phyloP scores from a whole-genome alignment of 2,797 vertebrate species.

The Diplodus sargus region DNA sequence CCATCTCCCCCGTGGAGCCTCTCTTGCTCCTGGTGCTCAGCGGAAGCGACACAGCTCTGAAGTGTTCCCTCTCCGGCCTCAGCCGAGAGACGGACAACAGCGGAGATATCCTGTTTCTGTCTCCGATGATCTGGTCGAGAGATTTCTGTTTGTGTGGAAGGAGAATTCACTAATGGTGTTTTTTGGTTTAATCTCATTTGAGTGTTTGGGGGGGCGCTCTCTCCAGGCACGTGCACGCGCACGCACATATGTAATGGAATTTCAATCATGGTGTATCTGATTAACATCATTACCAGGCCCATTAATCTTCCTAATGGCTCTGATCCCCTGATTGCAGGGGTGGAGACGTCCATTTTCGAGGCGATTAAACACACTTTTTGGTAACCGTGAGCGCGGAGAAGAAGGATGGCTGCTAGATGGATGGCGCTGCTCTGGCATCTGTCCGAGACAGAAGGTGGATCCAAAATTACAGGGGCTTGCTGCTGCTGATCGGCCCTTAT shows the following conservation, averaged over 20 bases:
- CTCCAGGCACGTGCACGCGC: constrained; percentile 4
- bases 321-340: constrained; percentile 80
- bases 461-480: constrained; percentile 31
- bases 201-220: constrained; percentile 8
- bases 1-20: background rate
- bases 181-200: constrained; percentile 76
- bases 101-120: constrained; percentile 24
- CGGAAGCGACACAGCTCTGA: background rate
- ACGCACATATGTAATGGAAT: constrained; percentile 70
- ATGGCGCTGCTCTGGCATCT: constrained; percentile 50
- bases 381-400: constrained; percentile 43
- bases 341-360: constrained; percentile 82
- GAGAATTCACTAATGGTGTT: constrained; percentile 73
- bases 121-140: constrained; percentile 49
- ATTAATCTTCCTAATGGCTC: constrained; percentile 85
- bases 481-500: constrained; percentile 47
- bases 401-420: constrained; percentile 48
- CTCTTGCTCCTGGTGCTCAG: background rate
- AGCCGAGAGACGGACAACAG: constrained; percentile 34
- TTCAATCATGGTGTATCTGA: constrained; percentile 80
- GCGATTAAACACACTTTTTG: constrained; percentile 79
- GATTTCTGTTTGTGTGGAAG: constrained; percentile 52
- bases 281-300: constrained; percentile 84
- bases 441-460: constrained; percentile 52
- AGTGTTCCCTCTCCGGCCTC: constrained; percentile 29